phyloP scores from a whole-genome alignment of 2,888 invertebrate species.

The Orchesella flavescens region DNA sequence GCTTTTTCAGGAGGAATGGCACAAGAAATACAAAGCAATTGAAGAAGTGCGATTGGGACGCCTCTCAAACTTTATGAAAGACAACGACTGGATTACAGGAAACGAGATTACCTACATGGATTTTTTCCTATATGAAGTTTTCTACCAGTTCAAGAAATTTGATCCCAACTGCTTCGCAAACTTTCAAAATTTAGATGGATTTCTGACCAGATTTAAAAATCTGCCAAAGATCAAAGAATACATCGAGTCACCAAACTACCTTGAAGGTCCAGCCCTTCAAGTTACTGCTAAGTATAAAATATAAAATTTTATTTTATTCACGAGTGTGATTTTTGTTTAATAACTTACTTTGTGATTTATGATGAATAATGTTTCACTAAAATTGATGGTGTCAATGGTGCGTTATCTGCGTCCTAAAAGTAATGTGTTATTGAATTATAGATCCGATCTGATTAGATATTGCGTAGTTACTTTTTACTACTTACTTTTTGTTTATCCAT shows the following conservation, averaged over 20 bases:
- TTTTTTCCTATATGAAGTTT: slow-evolving; percentile 74
- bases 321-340: too few relatives aligned
- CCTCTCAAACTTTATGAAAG: slow-evolving; percentile 73
- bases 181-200: slow-evolving; percentile 74
- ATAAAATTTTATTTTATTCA: slow-evolving; percentile 22
- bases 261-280: slow-evolving; percentile 71
- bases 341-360: too few relatives aligned
- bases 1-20: slow-evolving; percentile 73
- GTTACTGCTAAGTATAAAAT: slow-evolving; percentile 71
- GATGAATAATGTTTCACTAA: too few relatives aligned
- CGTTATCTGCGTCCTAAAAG: too few relatives aligned
- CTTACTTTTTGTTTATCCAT: too few relatives aligned
- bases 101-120: slow-evolving; percentile 74
- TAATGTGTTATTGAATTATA: too few relatives aligned
- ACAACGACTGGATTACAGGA: slow-evolving; percentile 70
- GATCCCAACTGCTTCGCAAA: slow-evolving; percentile 73
- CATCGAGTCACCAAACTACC: slow-evolving; percentile 72
- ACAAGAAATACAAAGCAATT: slow-evolving; percentile 73
- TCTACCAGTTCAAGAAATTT: slow-evolving; percentile 74
- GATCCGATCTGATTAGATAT: too few relatives aligned
- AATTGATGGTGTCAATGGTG: too few relatives aligned
- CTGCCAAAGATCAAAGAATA: slow-evolving; percentile 73
- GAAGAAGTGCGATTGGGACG: slow-evolving; percentile 72
- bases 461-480: too few relatives aligned
- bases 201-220: slow-evolving; percentile 73